Conservation (phyloP, 2,113 vertebrate species). For the Phoenicopterus ruber region DNA sequence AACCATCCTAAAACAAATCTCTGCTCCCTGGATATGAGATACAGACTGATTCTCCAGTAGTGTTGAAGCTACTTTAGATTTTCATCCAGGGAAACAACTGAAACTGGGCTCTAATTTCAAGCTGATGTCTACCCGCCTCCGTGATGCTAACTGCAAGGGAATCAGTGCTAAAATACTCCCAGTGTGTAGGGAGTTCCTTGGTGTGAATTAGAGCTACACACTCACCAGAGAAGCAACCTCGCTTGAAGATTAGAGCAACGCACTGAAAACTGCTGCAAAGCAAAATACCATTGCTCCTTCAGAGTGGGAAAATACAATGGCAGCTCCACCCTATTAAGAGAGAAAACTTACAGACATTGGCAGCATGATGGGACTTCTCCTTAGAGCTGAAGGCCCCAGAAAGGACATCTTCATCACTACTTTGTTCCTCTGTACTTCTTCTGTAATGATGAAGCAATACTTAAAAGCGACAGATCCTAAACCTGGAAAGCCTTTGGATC, state of each 20-base stretch:
- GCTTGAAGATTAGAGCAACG: neutral
- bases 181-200: neutral
- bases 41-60: neutral
- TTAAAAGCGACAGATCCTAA: neutral
- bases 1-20: neutral
- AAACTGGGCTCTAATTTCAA: neutral
- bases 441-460: neutral
- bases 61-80: neutral
- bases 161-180: neutral
- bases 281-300: neutral
- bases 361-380: neutral
- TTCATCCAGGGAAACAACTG: neutral
- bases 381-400: neutral
- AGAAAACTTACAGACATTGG: neutral
- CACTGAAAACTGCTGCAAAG: neutral
- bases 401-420: neutral
- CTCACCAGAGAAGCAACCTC: neutral
- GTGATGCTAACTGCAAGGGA: neutral
- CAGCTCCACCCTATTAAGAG: neutral
- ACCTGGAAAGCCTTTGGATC: neutral
- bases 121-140: accelerated
- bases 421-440: neutral
- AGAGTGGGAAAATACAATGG: neutral
- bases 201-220: neutral
- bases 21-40: neutral